Percentiles rank a stretch among this genome's conserved stretches.
These are phyloP conservation scores for Linurgus olivaceus DNA, from an alignment of 2,797 vertebrate species.

Conservation along the genomic window DNA sequence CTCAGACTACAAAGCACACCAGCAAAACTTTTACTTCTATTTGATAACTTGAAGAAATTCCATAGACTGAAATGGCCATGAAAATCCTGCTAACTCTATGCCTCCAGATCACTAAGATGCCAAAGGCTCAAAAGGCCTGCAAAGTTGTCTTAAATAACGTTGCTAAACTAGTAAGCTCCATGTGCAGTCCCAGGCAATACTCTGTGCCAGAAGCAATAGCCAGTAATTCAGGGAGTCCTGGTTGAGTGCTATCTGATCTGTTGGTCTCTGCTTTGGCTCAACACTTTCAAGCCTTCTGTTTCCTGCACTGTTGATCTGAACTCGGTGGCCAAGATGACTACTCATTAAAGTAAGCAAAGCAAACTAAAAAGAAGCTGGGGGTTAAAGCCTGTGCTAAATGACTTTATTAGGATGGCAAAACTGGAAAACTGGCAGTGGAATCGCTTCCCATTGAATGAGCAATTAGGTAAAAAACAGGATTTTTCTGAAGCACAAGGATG, in stretches of 20 bases:
- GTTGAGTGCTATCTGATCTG: neutral
- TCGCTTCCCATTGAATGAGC: neutral
- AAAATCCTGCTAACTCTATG: neutral
- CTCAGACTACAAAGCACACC: neutral
- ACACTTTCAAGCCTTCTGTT: neutral
- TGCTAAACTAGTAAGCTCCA: neutral
- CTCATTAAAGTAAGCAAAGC: neutral
- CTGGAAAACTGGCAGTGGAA: neutral
- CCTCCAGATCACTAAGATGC: neutral
- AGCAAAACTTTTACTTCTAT: neutral
- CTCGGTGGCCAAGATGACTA: neutral
- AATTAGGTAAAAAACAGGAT: neutral
- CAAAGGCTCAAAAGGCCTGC: neutral
- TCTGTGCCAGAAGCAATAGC: neutral
- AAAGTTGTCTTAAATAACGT: neutral
- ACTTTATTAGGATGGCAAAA: neutral
- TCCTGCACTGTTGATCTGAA: neutral
- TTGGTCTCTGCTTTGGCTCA: neutral
- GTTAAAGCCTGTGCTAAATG: neutral
- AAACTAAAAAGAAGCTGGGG: neutral
- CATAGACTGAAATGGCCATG: neutral
- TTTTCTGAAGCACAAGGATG: neutral
- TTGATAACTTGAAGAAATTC: neutral
- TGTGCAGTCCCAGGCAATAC: neutral
- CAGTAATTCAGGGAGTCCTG: neutral